Conservation (phyloP, 2,888 invertebrate species). For the Cordilura impudica region DNA sequence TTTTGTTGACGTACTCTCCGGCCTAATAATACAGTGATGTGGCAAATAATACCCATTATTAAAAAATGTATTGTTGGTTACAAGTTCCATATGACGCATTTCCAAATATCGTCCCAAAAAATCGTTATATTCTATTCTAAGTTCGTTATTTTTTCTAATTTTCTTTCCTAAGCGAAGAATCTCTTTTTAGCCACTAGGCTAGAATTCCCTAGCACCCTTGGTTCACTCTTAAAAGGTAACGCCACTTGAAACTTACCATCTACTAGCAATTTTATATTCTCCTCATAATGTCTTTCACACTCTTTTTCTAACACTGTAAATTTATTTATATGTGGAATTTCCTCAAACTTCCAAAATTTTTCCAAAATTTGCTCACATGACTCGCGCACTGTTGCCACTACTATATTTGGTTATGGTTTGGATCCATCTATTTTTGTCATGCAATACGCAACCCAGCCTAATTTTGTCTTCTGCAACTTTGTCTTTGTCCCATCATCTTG, state of each 20-base stretch:
- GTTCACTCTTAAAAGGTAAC: neutral
- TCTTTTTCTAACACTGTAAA: too few relatives aligned
- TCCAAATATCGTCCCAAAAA: neutral
- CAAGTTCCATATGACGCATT: neutral
- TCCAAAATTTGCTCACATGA: neutral
- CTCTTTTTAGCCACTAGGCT: neutral
- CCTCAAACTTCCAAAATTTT: slow-evolving; percentile 8
- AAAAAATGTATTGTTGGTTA: too few relatives aligned
- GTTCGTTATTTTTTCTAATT: neutral
- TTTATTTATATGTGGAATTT: neutral
- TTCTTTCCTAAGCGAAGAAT: slow-evolving; percentile 1
- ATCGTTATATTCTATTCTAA: too few relatives aligned
- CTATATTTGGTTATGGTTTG: neutral
- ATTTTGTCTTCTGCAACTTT: neutral
- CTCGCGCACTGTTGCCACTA: neutral
- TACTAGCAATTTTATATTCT: neutral
- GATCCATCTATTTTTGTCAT: neutral
- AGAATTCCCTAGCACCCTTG: neutral
- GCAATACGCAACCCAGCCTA: neutral
- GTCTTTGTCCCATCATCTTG: neutral
- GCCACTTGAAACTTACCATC: neutral
- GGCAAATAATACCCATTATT: too few relatives aligned
- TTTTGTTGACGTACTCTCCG: too few relatives aligned
- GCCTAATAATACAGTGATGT: too few relatives aligned
- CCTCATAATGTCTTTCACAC: neutral